Conservation (phyloP, 2,113 vertebrate species). For the Engraulis encrasicolus region DNA sequence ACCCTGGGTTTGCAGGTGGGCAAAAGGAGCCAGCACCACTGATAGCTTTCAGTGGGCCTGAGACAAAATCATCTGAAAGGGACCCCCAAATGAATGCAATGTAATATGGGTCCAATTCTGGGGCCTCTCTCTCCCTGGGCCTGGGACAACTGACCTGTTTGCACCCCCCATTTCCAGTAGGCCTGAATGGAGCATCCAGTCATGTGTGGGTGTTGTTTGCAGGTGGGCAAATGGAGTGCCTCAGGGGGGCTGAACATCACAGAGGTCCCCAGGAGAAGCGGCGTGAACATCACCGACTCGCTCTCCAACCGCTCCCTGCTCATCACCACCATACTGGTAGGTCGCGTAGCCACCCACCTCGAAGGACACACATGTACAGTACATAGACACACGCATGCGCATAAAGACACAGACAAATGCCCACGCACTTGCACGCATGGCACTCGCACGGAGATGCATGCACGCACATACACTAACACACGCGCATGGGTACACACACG, state of each 20-base stretch:
- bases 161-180: too few species aligned
- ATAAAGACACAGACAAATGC: neutral
- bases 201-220: constrained; percentile 51
- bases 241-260: constrained; percentile 94
- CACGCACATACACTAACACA: neutral
- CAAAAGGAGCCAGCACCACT: too few species aligned
- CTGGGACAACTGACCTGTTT: too few species aligned
- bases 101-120: too few species aligned
- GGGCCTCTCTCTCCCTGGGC: too few species aligned
- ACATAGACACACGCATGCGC: too few species aligned
- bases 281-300: constrained; percentile 95
- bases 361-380: neutral
- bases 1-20: too few species aligned
- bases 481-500: neutral
- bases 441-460: too few species aligned
- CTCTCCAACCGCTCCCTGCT: constrained; percentile 94
- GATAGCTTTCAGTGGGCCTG: too few species aligned
- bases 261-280: constrained; percentile 87
- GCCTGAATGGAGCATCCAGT: too few species aligned
- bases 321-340: constrained; percentile 97
- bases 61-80: too few species aligned
- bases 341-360: constrained; percentile 45
- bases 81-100: too few species aligned
- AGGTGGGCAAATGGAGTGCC: constrained; percentile 97
- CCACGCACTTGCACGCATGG: neutral